Base-by-base conservation (phyloP, 2,113 vertebrate genomes). In the Anser cygnoides region DNA sequence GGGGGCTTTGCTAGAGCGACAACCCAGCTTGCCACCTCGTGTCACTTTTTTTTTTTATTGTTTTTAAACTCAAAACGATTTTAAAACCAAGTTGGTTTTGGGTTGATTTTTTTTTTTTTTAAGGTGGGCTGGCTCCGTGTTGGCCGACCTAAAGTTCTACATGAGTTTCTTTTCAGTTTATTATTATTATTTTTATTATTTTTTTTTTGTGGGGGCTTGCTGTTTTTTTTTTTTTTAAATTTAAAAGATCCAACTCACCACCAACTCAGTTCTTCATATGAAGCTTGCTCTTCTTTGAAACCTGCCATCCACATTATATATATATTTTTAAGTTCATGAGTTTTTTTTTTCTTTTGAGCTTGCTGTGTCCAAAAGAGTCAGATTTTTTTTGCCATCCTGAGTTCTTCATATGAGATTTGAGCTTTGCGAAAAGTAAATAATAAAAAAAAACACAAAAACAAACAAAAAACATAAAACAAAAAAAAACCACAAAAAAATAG, bases 331-430 rank as follows among this genome's bases (percentile, higher is more conserved):
- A 97, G 97, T 98, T 98, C 96, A 96, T 97, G 97, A 97, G 95
- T 76, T 91, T 75, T 86, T 44, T 82, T 82, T 90, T 90, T 87
- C 89, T 97, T 98, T 98, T 98, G 98, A 98, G 98, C 98, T 98
- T 98, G 98, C 98, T 97, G 98, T 99, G 98, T 98, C 97, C 77
- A 83, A 94, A 90, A 96, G 96, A 96, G 96, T 90, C 89, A 94
- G 93, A 95, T 61, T 78, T 89, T 89, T 92, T 93, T 96, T 96
- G 82, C 97, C 95, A 97, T 98, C 94, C 96, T 97, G 97, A 98
- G 98, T 98, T 98, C 98, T 98, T 98, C 98, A 97, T 98, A 97
- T 97, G 97, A 97, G 94, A 97, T 98, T 94, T 98, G 97, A 98
- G 97, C 97, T 98, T 94, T 98, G 97, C 97, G 92, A 95, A 97